Percentiles rank a stretch among this genome's conserved stretches.
Conservation (phyloP, 1,140 invertebrate genomes). For the Ips typographus region DNA sequence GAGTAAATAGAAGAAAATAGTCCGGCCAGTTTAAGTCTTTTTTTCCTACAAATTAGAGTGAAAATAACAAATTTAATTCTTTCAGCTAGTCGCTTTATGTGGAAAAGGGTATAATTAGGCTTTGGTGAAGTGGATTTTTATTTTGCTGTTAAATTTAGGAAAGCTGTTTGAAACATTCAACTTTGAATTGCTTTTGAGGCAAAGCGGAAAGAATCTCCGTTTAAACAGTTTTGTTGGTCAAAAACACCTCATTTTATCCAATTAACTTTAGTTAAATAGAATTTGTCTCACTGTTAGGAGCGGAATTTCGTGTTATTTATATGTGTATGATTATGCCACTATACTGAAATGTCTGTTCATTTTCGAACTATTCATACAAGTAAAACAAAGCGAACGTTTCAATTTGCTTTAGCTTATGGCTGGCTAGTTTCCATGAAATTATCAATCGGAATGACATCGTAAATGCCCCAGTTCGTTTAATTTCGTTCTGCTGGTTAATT, state of each 20-base stretch:
- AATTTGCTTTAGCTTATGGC: constrained; percentile 12
- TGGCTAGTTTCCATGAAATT: constrained; percentile 4
- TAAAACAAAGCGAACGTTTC: constrained; percentile 12
- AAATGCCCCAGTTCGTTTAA: constrained; percentile 1
- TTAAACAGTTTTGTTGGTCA: too few relatives aligned
- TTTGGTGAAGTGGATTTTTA: constrained; percentile 6
- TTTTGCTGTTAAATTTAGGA: constrained; percentile 2
- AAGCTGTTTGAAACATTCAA: too few relatives aligned
- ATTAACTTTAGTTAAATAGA: too few relatives aligned
- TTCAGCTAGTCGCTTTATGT: constrained; percentile 1
- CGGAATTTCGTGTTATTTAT: too few relatives aligned
- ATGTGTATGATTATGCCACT: too few relatives aligned
- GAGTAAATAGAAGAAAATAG: constrained; percentile 28
- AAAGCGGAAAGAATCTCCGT: too few relatives aligned
- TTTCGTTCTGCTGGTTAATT: not conserved
- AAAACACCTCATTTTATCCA: too few relatives aligned
- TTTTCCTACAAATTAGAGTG: constrained; percentile 15
- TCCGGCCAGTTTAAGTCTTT: constrained; percentile 8
- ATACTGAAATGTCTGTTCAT: not conserved
- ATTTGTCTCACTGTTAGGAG: too few relatives aligned
- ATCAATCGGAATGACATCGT: constrained; percentile 6
- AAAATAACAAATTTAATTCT: constrained; percentile 20
- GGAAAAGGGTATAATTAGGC: constrained; percentile 3
- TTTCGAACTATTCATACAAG: constrained; percentile 3
- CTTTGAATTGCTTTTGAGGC: too few relatives aligned